Base-by-base conservation (phyloP, 2,888 invertebrate genomes). In the Tinea semifulvella region DNA sequence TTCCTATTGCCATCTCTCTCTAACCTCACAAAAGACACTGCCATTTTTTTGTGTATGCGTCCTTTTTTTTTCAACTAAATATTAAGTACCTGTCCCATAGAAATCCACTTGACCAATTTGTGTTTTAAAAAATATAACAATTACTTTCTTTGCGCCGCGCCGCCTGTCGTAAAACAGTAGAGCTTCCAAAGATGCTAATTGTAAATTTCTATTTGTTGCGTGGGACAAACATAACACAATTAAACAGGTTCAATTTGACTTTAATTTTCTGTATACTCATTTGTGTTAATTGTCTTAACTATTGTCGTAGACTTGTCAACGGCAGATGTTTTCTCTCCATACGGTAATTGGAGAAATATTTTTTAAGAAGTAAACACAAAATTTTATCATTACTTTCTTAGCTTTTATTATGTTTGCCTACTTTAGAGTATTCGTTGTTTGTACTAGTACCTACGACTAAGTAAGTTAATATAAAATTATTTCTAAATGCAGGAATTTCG, bases 291-390 rank as follows among this genome's bases (percentile, higher is more conserved):
- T 36, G 36, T 36, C 18, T 36, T 36, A 36, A 36, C 3, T 18
- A n/a, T 75, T 73, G 73, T 56, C 58, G 57, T 52, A 64, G 73
- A 75, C 73, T 72, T 77, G 76, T 71, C 69, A 66, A 57, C 62
- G 64, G 63, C 65, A 66, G 60, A 62, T 61, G 56, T 60, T 61
- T 66, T 65, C 69, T 75, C 61, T 61, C 70, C n/a, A 6, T 11
- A 31, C 31, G 31, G 11, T 31, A 31, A 31, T 31, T 31, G 26
- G 26, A n/a, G 11, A 31, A 31, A 31, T n/a, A 31, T 31, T 31
- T 31, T 14, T 31, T 31, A n/a, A n/a, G n/a, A n/a, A n/a, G n/a
- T n/a, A n/a, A n/a, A n/a, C n/a, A n/a, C n/a, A n/a, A n/a, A n/a
- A n/a, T n/a, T n/a, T n/a, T n/a, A n/a, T n/a, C n/a, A n/a, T n/a